Evolutionary conservation across 2,113 vertebrate species (phyloP), one percentile per base, ranked within the genome.

Genomic region (Girardinichthys multiradiatus): DNA sequence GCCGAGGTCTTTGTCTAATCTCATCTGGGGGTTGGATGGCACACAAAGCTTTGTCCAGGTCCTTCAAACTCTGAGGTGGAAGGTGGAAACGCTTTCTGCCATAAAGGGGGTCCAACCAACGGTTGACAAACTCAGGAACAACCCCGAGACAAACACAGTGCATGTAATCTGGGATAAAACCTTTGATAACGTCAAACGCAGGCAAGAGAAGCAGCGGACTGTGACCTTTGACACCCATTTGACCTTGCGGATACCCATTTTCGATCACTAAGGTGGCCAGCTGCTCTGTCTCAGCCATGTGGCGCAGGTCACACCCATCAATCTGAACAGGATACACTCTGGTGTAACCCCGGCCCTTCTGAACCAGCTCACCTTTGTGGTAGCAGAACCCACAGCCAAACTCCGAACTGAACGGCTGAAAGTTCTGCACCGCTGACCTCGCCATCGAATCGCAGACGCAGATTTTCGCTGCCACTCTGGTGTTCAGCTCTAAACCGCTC

Each of bases 281-380:
- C 33, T 74, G 48, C 62, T 65, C 63, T 8, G 51, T 59, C 26
- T 66, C 72, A 21, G 28, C 35, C 63, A 66, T 59, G 13, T 74
- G 72, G 19, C 64, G 64, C 54, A 66, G 64, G 17, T 66, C 72
- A 26, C 72, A 66, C 3, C 54, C 63, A 8, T 67, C 63, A 0
- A 17, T 14, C 57, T 60, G 72, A 0, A 74, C 12, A 0, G 72
- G 72, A 14, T 74, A 74, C 30, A 67, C 51, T 33, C 72, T 45
- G 54, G 54, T 48, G 57, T 27, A 48, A 48, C 35, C 37, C 15
- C 33, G 29, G 7, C 72, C 72, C 37, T 59, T 59, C 13, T 19
- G 57, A 26, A 74, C 72, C 63, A 74, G 31, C 72, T 74, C 72
- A 2, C 72, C 72, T 21, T 59, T 60, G 72, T 74, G 72, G 72